Conservation (phyloP, 2,888 invertebrate genomes). For the Flabesymbios commensalis region DNA sequence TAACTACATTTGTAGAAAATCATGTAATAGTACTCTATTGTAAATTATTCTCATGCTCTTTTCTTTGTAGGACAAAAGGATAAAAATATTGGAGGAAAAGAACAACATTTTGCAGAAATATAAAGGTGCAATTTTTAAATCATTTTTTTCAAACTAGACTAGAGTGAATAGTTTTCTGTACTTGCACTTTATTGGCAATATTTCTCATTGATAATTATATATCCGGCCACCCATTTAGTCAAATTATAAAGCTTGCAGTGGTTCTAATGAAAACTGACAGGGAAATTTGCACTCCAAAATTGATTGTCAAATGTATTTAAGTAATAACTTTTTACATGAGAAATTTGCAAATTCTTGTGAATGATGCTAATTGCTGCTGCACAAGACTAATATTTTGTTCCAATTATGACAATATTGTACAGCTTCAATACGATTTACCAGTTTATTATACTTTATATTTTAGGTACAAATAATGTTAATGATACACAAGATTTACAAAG, state of each 20-base stretch:
- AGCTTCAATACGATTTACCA: neutral
- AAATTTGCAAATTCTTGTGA: too few species aligned
- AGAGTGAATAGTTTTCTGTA: too few species aligned
- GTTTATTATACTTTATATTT: neutral
- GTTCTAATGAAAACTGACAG: too few species aligned
- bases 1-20: too few species aligned
- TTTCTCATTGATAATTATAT: too few species aligned
- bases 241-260: too few species aligned
- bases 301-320: neutral
- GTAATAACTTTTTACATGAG: neutral
- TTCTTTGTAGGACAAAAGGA: conserved; percentile 46
- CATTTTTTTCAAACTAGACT: neutral
- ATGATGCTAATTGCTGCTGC: too few species aligned
- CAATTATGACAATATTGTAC: too few species aligned
- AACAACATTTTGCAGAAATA: conserved; percentile 47
- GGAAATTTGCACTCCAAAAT: neutral
- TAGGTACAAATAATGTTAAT: conserved; percentile 6
- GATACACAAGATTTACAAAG: conserved; percentile 45
- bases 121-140: conserved; percentile 34
- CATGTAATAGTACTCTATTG: too few species aligned
- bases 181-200: too few species aligned
- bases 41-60: conserved; percentile 1
- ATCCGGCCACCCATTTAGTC: too few species aligned
- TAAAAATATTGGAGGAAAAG: conserved; percentile 53
- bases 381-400: too few species aligned